phyloP scores from a whole-genome alignment of 2,888 invertebrate genomes.

The Acronicta aceris region DNA sequence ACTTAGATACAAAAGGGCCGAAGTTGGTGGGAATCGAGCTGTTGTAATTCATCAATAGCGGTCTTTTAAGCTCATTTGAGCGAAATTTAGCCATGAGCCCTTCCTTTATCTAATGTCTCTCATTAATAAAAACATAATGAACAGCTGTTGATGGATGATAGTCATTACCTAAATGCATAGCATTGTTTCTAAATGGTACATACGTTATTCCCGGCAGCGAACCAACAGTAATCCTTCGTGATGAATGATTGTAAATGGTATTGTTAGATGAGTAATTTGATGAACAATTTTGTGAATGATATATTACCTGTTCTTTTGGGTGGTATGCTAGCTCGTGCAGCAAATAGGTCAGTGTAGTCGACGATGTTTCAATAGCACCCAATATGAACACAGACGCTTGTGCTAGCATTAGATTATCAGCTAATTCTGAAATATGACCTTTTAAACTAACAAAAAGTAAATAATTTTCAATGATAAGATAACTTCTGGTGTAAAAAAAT shows the following conservation, averaged over 20 bases:
- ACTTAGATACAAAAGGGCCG: no score
- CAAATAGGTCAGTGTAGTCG: constrained; percentile 68
- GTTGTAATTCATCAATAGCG: no score
- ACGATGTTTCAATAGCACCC: constrained; percentile 79
- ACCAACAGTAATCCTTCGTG: not conserved
- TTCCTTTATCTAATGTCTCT: not conserved
- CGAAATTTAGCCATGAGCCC: not conserved
- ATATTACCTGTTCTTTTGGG: constrained; percentile 72
- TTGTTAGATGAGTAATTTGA: constrained; percentile 3
- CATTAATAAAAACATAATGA: not conserved
- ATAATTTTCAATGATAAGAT: constrained; percentile 1
- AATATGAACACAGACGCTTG: constrained; percentile 79
- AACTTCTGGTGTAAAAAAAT: not conserved
- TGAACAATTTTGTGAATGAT: constrained; percentile 12
- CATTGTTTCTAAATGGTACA: constrained; percentile 2
- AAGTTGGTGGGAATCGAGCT: no score
- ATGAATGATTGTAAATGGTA: constrained; percentile 7
- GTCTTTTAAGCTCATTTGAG: no score
- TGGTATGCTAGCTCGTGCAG: constrained; percentile 77
- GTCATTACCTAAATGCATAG: constrained; percentile 11
- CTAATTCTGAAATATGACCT: constrained; percentile 63
- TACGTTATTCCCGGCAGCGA: not conserved
- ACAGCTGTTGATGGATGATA: not conserved
- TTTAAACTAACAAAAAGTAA: no score
- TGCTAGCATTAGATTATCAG: constrained; percentile 78